Evolutionary conservation across 2,797 vertebrate genomes (phyloP).

Genomic region (Tinamus major): DNA sequence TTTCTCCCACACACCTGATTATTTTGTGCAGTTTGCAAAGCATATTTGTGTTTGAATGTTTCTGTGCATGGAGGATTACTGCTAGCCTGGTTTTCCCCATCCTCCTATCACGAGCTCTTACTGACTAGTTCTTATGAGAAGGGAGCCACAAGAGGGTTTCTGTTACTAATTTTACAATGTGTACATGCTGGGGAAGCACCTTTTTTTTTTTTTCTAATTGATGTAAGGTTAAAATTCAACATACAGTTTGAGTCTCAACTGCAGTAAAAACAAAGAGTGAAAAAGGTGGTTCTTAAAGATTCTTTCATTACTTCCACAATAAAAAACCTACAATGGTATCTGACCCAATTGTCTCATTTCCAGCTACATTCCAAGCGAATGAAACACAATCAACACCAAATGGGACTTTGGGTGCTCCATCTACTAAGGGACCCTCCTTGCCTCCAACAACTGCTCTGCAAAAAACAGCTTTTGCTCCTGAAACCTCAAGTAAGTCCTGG

Average conservation of each 20-base stretch:
- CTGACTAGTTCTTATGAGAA: neutral
- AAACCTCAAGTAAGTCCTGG: conserved; percentile 41
- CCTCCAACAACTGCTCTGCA: neutral
- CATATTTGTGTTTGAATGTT: neutral
- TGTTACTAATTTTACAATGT: neutral
- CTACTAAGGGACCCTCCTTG: neutral
- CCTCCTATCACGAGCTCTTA: neutral
- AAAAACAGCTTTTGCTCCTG: neutral
- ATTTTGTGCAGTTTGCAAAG: neutral
- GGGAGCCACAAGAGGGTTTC: neutral
- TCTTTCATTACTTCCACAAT: neutral
- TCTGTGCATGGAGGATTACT: neutral
- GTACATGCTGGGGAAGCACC: neutral
- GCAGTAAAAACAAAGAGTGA: neutral
- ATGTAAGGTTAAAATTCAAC: neutral
- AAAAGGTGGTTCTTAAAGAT: neutral
- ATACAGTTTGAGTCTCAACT: neutral
- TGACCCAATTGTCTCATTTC: neutral
- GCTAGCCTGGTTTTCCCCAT: neutral
- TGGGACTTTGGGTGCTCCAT: neutral
- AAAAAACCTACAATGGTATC: neutral
- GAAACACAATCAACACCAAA: neutral
- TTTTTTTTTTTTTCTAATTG: neutral
- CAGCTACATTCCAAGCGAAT: neutral
- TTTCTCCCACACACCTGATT: conserved; percentile 26